phyloP scores from a whole-genome alignment of 1,140 invertebrate species.

The Pemphigus obesinymphae region DNA sequence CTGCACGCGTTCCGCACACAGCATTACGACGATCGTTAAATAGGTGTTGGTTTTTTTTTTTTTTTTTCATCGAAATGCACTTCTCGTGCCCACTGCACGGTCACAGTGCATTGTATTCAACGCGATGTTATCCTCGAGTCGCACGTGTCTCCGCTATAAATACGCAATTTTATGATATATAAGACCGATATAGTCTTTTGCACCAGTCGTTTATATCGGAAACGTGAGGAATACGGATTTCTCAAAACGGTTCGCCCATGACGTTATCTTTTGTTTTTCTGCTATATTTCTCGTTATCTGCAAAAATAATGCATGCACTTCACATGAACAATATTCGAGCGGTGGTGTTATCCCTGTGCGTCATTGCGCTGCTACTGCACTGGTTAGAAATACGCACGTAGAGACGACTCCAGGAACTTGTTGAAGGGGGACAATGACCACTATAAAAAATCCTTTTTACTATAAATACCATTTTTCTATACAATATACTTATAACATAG shows the following conservation, averaged over 20 bases:
- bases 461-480: too few species aligned
- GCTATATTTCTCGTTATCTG: background rate
- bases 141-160: background rate
- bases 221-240: background rate
- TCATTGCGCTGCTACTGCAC: background rate
- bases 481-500: too few species aligned
- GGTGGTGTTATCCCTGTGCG: background rate
- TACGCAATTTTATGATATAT: too few species aligned
- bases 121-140: conserved; percentile 1
- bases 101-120: background rate
- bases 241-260: background rate
- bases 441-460: too few species aligned
- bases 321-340: background rate
- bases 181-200: background rate
- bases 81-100: background rate
- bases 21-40: background rate
- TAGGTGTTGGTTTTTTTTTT: background rate
- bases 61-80: too few species aligned
- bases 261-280: background rate
- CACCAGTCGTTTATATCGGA: background rate
- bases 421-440: too few species aligned
- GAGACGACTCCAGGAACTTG: too few species aligned
- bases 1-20: background rate
- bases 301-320: background rate
- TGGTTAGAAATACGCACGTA: background rate